Percentiles rank a stretch among this genome's conserved stretches.
Evolutionary conservation across 2,797 vertebrate species (phyloP).

Genomic region (Poecilia gillii): DNA sequence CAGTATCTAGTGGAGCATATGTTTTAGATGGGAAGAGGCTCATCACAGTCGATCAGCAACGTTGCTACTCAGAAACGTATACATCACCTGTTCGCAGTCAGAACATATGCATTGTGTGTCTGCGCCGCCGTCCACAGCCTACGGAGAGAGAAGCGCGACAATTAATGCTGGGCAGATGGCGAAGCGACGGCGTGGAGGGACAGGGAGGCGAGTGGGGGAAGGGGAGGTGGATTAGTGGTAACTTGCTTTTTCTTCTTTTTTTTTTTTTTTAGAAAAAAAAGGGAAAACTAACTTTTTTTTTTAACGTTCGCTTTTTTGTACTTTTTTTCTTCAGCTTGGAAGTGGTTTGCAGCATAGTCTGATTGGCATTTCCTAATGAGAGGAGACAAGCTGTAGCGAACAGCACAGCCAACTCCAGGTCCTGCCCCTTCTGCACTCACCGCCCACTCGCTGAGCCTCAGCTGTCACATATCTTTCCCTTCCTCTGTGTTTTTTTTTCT

Average conservation of each 20-base stretch:
- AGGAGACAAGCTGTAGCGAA: conserved; percentile 74
- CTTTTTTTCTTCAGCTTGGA: conserved; percentile 62
- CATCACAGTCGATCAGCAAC: conserved; percentile 42
- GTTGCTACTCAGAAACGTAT: conserved; percentile 50
- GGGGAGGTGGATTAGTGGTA: conserved; percentile 66
- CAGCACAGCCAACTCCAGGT: conserved; percentile 74
- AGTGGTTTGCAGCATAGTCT: conserved; percentile 65
- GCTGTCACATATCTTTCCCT: conserved; percentile 74
- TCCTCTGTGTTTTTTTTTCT: conserved; percentile 36
- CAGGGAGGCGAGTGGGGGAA: conserved; percentile 26
- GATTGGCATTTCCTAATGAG: conserved; percentile 81
- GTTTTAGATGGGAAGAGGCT: conserved; percentile 55
- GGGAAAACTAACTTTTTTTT: conserved; percentile 40
- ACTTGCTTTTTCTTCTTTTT: conserved; percentile 28
- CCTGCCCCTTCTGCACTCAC: conserved; percentile 75
- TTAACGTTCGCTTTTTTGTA: conserved; percentile 51
- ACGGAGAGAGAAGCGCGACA: conserved; percentile 62
- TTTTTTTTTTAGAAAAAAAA: conserved; percentile 29
- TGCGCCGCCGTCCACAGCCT: conserved; percentile 61
- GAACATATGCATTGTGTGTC: conserved; percentile 68
- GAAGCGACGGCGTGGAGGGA: conserved; percentile 34
- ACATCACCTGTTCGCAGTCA: conserved; percentile 72
- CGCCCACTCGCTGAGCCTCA: conserved; percentile 77
- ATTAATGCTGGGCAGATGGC: conserved; percentile 80
- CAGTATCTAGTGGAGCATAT: conserved; percentile 73